Base-by-base conservation (phyloP, 2,888 invertebrate genomes). In the Pyrgus malvae region DNA sequence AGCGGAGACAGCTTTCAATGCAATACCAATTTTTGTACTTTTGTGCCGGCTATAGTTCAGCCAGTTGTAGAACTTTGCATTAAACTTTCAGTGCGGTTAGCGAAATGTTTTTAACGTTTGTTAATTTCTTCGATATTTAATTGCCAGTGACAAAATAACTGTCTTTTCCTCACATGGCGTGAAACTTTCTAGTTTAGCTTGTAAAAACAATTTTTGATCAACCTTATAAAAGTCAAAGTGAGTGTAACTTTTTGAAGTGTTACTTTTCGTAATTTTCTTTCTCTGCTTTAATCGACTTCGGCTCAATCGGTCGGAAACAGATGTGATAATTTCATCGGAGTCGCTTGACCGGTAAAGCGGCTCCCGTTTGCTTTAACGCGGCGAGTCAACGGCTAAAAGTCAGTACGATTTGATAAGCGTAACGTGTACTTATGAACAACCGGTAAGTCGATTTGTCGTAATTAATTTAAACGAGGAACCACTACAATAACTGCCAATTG, bases 301-400 rank as follows among this genome's bases (percentile, higher is more conserved):
- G 8, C 19, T 2, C 19, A 65, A 73, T 74, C 68, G 70, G 65
- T 66, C 55, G 55, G 65, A 61, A 57, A 55, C 55, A 61, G 62
- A 66, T 66, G 70, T 71, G 70, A 71, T 73, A 69, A 71, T 63
- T 67, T 61, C 50, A 59, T 38, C 45, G 56, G 60, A 66, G 61
- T 56, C 62, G 60, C 67, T 60, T 41, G 72, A 75, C 78, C 74
- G 78, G 78, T 79, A 63, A 56, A 68, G 68, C 67, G 62, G 70
- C 75, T 74, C 68, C 76, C 71, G 75, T 59, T 61, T 59, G 62
- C 62, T 62, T 72, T 69, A 70, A 35, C 67, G 68, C 64, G 58
- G 54, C 56, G 58, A 60, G 56, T 31, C 46, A 54, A 54, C 60
- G 58, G 62, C 59, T 62, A 54, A 54, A 59, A 61, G 66, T 48